Conservation (phyloP, 1,140 invertebrate species). For the Phymorhynchus buccinoides region DNA sequence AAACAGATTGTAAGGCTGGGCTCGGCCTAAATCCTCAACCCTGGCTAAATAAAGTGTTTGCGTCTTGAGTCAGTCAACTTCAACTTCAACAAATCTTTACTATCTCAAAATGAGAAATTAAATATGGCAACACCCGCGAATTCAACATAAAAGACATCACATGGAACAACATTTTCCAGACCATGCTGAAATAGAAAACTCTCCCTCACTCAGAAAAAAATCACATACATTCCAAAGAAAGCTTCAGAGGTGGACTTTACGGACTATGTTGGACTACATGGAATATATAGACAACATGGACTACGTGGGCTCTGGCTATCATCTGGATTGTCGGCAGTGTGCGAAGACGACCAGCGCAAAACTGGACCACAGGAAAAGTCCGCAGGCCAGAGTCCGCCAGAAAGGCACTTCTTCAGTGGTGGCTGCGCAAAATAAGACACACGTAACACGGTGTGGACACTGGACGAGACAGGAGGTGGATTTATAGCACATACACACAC, state of each 20-base stretch:
- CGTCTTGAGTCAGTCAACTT: too few species aligned
- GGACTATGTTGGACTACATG: too few species aligned
- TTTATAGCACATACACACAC: neutral
- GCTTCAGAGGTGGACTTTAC: too few species aligned
- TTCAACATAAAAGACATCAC: too few species aligned
- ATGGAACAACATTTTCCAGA: too few species aligned
- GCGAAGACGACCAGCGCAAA: slow-evolving; percentile 51
- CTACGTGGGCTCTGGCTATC: neutral
- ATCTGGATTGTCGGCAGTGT: slow-evolving; percentile 45
- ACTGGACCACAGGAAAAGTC: slow-evolving; percentile 51
- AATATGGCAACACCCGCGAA: too few species aligned
- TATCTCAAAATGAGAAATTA: too few species aligned
- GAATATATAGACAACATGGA: neutral
- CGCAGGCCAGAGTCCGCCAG: slow-evolving; percentile 47
- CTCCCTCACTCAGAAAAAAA: too few species aligned
- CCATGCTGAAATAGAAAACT: too few species aligned
- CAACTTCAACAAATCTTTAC: too few species aligned
- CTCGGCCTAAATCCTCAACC: neutral
- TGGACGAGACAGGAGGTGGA: neutral
- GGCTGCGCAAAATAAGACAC: neutral
- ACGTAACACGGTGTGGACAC: neutral
- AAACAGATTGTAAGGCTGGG: too few species aligned
- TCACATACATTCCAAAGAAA: too few species aligned
- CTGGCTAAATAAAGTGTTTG: neutral
- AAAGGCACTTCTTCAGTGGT: neutral